Evolutionary conservation across 2,113 vertebrate species (phyloP).

Genomic region (Cercocebus atys): DNA sequence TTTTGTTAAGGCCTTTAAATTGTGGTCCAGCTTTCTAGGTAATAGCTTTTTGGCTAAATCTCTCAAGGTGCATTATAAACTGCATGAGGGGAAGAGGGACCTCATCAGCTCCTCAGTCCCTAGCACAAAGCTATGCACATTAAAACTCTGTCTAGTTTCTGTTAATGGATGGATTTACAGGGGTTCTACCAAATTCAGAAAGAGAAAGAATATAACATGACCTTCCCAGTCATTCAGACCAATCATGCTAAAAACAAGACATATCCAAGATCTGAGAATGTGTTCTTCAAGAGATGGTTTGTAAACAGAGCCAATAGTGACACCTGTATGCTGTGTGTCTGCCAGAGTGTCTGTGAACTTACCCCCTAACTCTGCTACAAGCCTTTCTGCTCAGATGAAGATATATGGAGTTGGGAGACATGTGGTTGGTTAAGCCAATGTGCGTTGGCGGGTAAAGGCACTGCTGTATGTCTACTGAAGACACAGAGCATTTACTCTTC

Average conservation of each 20-base stretch:
- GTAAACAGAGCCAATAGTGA: constrained; percentile 75
- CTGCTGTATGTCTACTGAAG: neutral
- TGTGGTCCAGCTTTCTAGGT: neutral
- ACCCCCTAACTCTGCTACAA: constrained; percentile 67
- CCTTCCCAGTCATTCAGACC: constrained; percentile 61
- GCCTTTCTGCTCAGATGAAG: constrained; percentile 69
- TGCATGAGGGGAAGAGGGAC: neutral
- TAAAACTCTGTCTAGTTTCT: neutral
- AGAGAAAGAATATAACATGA: constrained; percentile 40
- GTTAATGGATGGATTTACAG: neutral
- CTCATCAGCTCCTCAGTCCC: neutral
- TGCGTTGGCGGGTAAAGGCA: constrained; percentile 43
- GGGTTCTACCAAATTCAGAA: neutral
- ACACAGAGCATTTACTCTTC: constrained; percentile 24
- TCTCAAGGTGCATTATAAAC: neutral
- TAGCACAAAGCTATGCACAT: neutral
- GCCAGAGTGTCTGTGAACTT: constrained; percentile 74
- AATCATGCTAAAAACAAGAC: constrained; percentile 74
- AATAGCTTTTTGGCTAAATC: neutral
- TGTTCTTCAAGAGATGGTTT: constrained; percentile 74
- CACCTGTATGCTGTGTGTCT: constrained; percentile 69
- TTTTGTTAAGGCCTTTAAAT: neutral
- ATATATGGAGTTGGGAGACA: constrained; percentile 56
- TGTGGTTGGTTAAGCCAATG: constrained; percentile 46
- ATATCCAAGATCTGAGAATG: constrained; percentile 66